These are phyloP conservation scores for Piscicola geometra DNA, from an alignment of 2,888 invertebrate species.

Conservation along the genomic window DNA sequence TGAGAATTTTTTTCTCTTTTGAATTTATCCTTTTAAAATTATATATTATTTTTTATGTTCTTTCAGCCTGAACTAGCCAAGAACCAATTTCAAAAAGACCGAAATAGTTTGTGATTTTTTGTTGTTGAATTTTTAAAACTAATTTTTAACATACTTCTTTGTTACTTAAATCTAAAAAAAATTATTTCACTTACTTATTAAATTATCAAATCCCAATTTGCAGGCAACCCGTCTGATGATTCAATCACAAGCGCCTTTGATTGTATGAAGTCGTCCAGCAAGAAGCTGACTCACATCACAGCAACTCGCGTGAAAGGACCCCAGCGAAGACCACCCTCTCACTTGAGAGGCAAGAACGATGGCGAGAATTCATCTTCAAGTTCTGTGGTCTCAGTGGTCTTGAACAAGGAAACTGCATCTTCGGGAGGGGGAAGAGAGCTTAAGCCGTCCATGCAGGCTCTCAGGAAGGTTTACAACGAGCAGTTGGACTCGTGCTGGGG, in stretches of 20 bases:
- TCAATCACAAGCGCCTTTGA: background rate
- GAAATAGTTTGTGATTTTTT: background rate
- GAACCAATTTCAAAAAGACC: background rate
- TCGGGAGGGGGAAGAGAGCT: background rate
- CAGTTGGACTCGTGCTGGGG: constrained; percentile 7
- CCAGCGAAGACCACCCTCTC: constrained; percentile 14
- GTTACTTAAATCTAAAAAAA: no score
- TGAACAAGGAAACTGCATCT: background rate
- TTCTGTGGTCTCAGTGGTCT: background rate
- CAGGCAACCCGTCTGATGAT: no score
- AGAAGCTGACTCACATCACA: constrained; percentile 29
- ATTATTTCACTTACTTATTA: no score
- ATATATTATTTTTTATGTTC: background rate
- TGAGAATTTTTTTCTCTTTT: constrained; percentile 5
- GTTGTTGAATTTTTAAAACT: no score
- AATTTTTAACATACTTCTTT: no score
- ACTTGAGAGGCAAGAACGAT: background rate
- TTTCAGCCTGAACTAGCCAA: background rate
- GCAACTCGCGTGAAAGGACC: constrained; percentile 30
- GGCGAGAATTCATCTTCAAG: background rate
- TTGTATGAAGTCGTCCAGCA: background rate
- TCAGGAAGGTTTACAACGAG: background rate
- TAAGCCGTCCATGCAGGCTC: background rate
- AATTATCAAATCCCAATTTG: no score
- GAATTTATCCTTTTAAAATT: background rate